Evolutionary conservation across 2,113 vertebrate genomes (phyloP).

Genomic region (Columbina picui): DNA sequence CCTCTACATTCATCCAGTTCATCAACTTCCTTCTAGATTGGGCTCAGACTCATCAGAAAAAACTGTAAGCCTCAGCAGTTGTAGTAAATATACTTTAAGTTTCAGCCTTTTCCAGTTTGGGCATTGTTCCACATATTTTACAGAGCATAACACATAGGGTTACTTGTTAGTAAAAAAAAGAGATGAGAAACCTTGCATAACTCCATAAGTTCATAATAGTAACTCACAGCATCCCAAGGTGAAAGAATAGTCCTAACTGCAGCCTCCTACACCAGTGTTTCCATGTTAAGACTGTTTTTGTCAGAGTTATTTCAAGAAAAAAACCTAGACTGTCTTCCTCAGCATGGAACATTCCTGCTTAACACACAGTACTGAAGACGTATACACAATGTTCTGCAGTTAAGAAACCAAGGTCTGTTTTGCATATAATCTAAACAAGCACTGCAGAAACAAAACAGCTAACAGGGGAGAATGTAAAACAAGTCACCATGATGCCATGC

Average conservation of each 20-base stretch:
- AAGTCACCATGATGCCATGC: background rate
- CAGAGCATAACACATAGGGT: background rate
- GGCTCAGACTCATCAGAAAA: background rate
- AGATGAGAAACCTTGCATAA: background rate
- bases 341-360: background rate
- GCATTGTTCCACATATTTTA: background rate
- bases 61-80: background rate
- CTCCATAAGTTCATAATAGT: background rate
- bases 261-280: background rate
- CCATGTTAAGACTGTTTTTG: background rate
- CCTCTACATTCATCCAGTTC: background rate
- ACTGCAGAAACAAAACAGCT: background rate
- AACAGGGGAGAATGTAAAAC: background rate
- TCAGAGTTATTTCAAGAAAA: background rate
- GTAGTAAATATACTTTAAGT: background rate
- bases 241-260: background rate
- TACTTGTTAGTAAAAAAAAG: background rate
- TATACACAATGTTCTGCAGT: background rate
- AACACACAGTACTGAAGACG: fast-evolving
- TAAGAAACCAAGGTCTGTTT: background rate
- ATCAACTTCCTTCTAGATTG: background rate
- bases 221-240: background rate
- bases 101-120: background rate
- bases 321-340: background rate
- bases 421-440: background rate